Percentiles rank a stretch among this genome's conserved stretches.
Evolutionary conservation across 2,797 vertebrate genomes (phyloP).

Genomic region (Crenichthys baileyi): DNA sequence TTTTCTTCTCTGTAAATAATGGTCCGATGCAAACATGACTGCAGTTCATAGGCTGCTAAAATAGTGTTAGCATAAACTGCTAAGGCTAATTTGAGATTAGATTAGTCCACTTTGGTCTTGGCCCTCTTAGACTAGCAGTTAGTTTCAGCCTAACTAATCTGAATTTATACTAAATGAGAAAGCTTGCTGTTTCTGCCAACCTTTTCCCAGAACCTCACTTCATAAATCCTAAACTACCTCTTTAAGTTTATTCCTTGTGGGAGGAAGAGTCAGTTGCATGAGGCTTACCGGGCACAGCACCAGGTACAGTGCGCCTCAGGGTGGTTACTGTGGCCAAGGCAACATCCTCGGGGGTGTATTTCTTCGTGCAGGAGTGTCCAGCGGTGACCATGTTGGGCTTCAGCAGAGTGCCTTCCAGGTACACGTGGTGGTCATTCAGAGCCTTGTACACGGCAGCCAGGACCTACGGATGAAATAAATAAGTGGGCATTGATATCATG

Average conservation of each 20-base stretch:
- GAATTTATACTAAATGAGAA: neutral
- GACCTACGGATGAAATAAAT: slow-evolving; percentile 78
- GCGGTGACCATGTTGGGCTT: slow-evolving; percentile 98
- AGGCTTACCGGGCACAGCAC: slow-evolving; percentile 90
- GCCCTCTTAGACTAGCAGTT: neutral
- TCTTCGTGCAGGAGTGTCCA: slow-evolving; percentile 90
- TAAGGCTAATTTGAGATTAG: neutral
- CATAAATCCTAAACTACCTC: neutral
- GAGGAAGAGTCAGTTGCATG: neutral
- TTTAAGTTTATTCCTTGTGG: neutral
- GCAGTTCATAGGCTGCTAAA: neutral
- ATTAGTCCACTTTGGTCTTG: neutral
- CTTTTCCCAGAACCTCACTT: neutral
- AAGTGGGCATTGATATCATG: neutral
- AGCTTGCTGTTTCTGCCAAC: neutral
- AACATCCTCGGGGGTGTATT: slow-evolving; percentile 91
- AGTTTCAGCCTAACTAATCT: neutral
- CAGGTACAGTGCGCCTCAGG: slow-evolving; percentile 91
- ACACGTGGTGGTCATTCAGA: slow-evolving; percentile 94
- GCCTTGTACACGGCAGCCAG: slow-evolving; percentile 96
- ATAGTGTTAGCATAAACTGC: no score
- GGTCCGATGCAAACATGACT: no score
- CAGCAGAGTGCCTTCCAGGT: slow-evolving; percentile 94
- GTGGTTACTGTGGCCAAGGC: slow-evolving; percentile 92
- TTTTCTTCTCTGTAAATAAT: no score